Evolutionary conservation across 2,113 vertebrate species (phyloP), one percentile per base, ranked within the genome.

Genomic region (Petrocephalus microphthalmus): DNA sequence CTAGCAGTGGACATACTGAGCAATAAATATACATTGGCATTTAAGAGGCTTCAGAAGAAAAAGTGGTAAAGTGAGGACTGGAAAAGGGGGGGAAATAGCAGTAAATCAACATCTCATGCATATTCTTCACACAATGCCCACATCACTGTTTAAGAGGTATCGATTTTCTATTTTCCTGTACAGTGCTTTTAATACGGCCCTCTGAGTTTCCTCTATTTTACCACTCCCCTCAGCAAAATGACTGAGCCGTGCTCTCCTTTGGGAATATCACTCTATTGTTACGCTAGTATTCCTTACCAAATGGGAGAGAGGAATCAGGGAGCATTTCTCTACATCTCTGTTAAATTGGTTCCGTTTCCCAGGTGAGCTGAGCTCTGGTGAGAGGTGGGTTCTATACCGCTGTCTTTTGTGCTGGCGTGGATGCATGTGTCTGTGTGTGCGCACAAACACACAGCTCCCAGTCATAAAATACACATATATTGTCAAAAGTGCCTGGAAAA

Each of bases 331-430:
- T 54, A 56, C 52, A 64, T 86, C 85, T 47, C 19, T 52, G 85
- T 86, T 42, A 86, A 57, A 86, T 85, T 56, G 84, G 52, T 52
- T 56, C 56, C 7, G 7, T 86, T 86, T 64, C 54, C 85, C 84
- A 53, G 33, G 29, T 84, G 82, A 56, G 51, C 53, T 64, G 19
- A 42, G 22, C 49, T 54, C 84, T 22, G 52, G 84, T 54, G 84
- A 53, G 56, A 19, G 57, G 33, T 19, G 56, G 37, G 45, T 86
- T 86, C 7, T 37, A 13, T 19, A 37, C 5, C 3, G 54, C 57
- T 37, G 22, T 86, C 33, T 60, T 64, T n/a, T 13, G 85, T 13
- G 56, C 29, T 5, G 2, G 53, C 15, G 19, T 60, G 19, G 25
- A 22, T 57, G 54, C 19, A 33, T 37, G 29, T 86, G 56, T 56